Percentiles rank a stretch among this genome's conserved stretches.
Evolutionary conservation across 2,888 invertebrate species (phyloP).

Genomic region (Apomyelois bistriatella): DNA sequence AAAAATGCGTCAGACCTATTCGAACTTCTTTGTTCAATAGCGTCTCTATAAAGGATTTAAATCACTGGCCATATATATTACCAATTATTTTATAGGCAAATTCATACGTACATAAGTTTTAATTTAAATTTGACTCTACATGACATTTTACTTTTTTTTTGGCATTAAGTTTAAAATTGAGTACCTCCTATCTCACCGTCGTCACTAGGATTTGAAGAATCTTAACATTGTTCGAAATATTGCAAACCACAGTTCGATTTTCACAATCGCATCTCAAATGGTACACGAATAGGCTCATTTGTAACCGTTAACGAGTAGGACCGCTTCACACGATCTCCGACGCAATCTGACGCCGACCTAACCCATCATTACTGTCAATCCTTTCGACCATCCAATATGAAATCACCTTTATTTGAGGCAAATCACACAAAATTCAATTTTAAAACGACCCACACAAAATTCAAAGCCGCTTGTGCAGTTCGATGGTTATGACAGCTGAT

Average conservation of each 20-base stretch:
- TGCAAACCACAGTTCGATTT: not conserved
- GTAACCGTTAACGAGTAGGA: slow-evolving; percentile 9
- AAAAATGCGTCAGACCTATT: no score
- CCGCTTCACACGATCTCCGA: slow-evolving; percentile 17
- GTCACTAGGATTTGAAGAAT: no score
- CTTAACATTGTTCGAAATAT: not conserved
- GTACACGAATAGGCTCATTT: slow-evolving; percentile 7
- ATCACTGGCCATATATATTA: no score
- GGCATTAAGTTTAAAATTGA: no score
- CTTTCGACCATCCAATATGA: slow-evolving; percentile 32
- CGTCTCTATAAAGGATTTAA: no score
- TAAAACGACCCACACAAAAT: slow-evolving; percentile 3
- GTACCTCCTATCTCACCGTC: no score
- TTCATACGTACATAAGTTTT: no score
- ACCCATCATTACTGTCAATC: slow-evolving; percentile 59
- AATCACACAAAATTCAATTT: slow-evolving; percentile 9
- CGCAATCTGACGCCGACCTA: slow-evolving; percentile 18
- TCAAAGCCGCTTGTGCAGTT: slow-evolving; percentile 1
- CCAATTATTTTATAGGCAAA: no score
- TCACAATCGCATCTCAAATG: not conserved
- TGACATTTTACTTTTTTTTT: no score
- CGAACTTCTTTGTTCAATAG: no score
- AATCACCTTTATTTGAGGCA: slow-evolving; percentile 26
- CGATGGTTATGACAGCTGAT: slow-evolving; percentile 44
- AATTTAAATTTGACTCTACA: no score